Evolutionary conservation across 2,113 vertebrate species (phyloP), one percentile per base, ranked within the genome.

Genomic region (Tetrax tetrax): DNA sequence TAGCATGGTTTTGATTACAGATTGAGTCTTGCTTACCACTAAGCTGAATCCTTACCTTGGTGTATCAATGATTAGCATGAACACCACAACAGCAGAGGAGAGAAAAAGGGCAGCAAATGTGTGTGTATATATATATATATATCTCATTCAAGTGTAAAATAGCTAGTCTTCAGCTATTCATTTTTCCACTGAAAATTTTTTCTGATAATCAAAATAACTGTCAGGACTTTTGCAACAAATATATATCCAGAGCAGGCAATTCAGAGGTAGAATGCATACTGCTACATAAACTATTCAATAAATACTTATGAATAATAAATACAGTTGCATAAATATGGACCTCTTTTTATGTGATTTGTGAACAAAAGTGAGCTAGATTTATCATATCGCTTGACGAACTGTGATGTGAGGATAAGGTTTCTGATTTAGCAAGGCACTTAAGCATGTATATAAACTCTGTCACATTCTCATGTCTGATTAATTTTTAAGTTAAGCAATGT

Each of bases 401-500:
- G 7, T 60, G 48, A 54, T 21, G 43, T 43, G 11, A 90, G 25
- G 38, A 69, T 81, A 29, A 70, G 9, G 7, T 28, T 87, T 90
- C 54, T 86, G 66, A 90, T 54, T 90, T 59, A 92, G 23, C 3
- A n/a, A 87, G 72, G 48, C 21, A 43, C 48, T 75, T 89, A 71
- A 45, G 45, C 7, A 16, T 60, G 37, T 71, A 29, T 51, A 76
- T 92, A 90, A 91, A 81, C 57, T 61, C 76, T 85, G 31, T 4
- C 51, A 80, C 31, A 41, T 93, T 64, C 54, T 72, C 37, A 77
- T 33, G 11, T 59, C 41, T 77, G 85, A 95, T 90, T 85, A 83
- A 93, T 79, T 79, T 86, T 45, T 66, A 65, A 81, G 64, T 75
- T 87, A 91, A 94, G 22, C 50, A 79, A 21, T 38, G 50, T n/a